Evolutionary conservation across 2,888 invertebrate genomes (phyloP).

Genomic region (Cephus pygmeus): DNA sequence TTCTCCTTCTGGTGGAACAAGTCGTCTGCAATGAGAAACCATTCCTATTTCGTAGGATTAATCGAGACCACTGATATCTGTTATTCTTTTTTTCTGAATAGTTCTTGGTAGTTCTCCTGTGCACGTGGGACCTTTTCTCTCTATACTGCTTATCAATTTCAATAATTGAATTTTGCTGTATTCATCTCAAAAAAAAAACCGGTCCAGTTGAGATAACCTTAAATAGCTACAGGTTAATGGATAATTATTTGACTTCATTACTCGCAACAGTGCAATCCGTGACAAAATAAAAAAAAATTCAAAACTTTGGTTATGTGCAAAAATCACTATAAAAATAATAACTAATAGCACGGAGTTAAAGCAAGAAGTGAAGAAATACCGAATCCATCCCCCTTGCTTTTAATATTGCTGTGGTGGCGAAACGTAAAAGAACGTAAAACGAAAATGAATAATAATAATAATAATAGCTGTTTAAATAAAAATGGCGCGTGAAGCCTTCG

Average conservation of each 20-base stretch:
- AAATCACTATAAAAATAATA: not conserved
- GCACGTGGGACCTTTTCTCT: not conserved
- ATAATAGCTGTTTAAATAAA: not conserved
- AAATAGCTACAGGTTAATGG: no score
- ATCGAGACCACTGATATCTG: no score
- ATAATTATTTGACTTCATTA: no score
- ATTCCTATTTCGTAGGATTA: conserved; percentile 21
- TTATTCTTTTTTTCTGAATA: no score
- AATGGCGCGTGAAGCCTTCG: not conserved
- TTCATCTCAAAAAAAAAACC: no score
- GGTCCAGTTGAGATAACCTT: no score
- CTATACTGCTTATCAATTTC: no score
- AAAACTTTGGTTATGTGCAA: no score
- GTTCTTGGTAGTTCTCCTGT: not conserved
- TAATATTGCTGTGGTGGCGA: not conserved
- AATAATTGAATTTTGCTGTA: no score
- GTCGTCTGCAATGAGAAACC: conserved; percentile 67
- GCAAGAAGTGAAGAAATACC: not conserved
- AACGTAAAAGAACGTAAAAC: not conserved
- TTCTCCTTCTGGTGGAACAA: conserved; percentile 83
- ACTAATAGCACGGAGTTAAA: not conserved
- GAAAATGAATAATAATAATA: not conserved
- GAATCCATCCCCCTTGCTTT: not conserved
- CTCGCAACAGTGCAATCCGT: no score
- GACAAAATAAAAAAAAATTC: no score